Evolutionary conservation across 2,113 vertebrate genomes (phyloP), one percentile per base, ranked within the genome.

Genomic region (Benitochromis conjunctus): DNA sequence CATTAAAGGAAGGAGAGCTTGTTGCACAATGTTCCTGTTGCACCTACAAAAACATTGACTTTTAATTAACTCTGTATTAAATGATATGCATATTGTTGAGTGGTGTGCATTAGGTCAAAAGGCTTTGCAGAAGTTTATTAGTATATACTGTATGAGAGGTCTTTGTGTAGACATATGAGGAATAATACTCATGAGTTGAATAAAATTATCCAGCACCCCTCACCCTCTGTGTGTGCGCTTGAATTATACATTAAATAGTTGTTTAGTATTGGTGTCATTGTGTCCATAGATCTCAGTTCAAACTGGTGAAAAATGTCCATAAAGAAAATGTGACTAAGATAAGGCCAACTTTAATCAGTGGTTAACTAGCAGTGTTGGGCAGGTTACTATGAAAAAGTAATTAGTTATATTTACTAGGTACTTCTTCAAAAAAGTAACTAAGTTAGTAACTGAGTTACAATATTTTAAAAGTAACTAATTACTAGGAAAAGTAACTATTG

Each of bases 21-120:
- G 53, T n/a, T 81, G 51, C 64, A 76, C 18, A 89, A 87, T 83
- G 84, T 51, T n/a, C 14, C 38, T 38, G 2, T 69, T 80, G 51
- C 77, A 69, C 19, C 41, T 21, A 31, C 60, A 48, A 76, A 54
- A 11, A 41, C 57, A 48, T 9, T 58, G 76, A 89, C 81, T 86
- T 89, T 82, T 83, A 90, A 92, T 92, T 79, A 78, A 83, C 83
- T 81, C 51, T 29, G 11, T n/a, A 48, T 64, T 74, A 66, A 89
- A 91, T 46, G 6, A 54, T 62, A 57, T 60, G 51, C 62, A 14
- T 64, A 46, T 82, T 83, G 84, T 9, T 3, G 29, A 83, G 57
- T 80, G 24, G 54, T 12, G 31, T 51, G 66, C 11, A 79, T 83
- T 24, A 57, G 13, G 26, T 85, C 71, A 64, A 56, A 71, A 80